Conservation (phyloP, 2,797 vertebrate genomes). For the Crocodylus rhombifer region DNA sequence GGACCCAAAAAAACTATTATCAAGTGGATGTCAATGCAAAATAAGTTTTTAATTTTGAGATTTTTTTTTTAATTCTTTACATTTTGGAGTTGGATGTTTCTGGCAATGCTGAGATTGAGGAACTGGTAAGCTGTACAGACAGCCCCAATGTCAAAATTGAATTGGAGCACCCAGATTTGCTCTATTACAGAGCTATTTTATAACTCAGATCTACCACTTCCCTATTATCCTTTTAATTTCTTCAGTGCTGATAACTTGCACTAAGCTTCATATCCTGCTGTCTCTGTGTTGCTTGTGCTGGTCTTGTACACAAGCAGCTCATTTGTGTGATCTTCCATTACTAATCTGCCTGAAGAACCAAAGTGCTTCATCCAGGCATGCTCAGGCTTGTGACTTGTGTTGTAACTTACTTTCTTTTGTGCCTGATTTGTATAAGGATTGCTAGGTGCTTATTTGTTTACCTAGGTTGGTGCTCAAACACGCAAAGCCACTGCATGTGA, state of each 20-base stretch:
- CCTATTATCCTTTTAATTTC: neutral
- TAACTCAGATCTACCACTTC: neutral
- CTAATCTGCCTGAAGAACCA: conserved; percentile 32
- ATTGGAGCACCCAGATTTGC: neutral
- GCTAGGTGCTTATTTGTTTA: neutral
- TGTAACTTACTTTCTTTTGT: conserved; percentile 16
- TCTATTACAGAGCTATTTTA: neutral
- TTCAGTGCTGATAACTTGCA: neutral
- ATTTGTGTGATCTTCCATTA: neutral
- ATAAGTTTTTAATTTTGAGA: neutral
- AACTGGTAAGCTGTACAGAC: neutral
- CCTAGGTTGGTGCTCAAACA: neutral
- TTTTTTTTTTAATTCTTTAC: neutral
- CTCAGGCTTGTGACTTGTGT: conserved; percentile 23
- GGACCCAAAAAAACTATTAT: neutral
- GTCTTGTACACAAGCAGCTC: conserved; percentile 4
- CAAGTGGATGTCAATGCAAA: neutral
- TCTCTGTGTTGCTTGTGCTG: neutral
- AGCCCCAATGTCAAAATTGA: neutral
- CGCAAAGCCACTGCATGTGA: neutral
- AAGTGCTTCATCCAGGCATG: conserved; percentile 26
- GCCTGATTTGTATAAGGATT: neutral
- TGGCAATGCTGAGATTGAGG: neutral
- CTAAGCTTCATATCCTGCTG: neutral
- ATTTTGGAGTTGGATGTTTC: neutral